Percentiles rank a stretch among this genome's conserved stretches.
These are phyloP conservation scores for Euzophera pinguis DNA, from an alignment of 2,888 invertebrate genomes.

Conservation along the genomic window DNA sequence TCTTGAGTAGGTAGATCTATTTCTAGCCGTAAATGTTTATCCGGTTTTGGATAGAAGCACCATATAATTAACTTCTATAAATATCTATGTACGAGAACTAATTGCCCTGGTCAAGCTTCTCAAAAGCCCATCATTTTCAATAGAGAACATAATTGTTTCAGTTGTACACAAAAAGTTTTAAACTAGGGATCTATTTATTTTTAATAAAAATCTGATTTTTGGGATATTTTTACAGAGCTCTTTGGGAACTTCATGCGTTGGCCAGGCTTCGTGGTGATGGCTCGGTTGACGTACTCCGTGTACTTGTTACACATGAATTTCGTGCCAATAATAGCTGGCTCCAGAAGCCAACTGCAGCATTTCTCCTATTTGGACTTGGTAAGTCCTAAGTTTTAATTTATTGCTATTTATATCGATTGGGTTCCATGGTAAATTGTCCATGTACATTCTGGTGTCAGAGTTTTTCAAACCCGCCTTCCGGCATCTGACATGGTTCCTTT, in stretches of 20 bases:
- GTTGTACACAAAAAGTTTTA: not conserved
- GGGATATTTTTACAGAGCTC: not conserved
- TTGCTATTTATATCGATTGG: not conserved
- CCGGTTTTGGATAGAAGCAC: too few species aligned
- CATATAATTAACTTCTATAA: too few species aligned
- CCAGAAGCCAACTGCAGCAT: not conserved
- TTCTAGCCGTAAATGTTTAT: too few species aligned
- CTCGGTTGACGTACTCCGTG: conserved; percentile 24
- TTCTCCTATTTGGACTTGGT: not conserved
- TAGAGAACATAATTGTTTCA: not conserved
- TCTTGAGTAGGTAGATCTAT: too few species aligned
- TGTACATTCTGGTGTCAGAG: too few species aligned
- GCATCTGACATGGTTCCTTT: too few species aligned
- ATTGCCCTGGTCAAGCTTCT: too few species aligned
- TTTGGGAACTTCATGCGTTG: conserved; percentile 21
- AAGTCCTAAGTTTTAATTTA: not conserved
- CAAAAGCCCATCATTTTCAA: too few species aligned
- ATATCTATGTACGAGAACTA: too few species aligned
- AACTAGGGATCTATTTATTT: not conserved
- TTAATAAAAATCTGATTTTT: not conserved
- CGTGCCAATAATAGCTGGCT: not conserved
- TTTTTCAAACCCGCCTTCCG: too few species aligned
- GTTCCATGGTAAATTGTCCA: too few species aligned
- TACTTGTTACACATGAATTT: conserved; percentile 19
- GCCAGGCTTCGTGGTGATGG: conserved; percentile 28